phyloP scores from a whole-genome alignment of 2,888 invertebrate genomes.

The Rhingia rostrata region DNA sequence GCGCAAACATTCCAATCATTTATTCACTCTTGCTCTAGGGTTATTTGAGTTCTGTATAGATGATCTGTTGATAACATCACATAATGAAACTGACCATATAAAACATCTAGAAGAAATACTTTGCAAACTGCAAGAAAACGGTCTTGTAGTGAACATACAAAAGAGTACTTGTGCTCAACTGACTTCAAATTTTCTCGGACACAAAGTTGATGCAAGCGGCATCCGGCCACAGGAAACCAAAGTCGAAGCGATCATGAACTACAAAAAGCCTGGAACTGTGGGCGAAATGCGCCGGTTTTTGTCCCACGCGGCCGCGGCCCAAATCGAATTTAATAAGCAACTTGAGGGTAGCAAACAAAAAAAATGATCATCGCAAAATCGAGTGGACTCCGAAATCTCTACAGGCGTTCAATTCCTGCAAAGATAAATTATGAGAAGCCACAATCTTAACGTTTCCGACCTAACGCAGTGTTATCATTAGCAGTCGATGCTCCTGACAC shows the following conservation, averaged over 20 bases:
- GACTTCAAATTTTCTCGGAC: conserved; percentile 63
- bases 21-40: conserved; percentile 55
- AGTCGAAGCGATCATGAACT: conserved; percentile 62
- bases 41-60: conserved; percentile 70
- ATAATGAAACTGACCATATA: conserved; percentile 67
- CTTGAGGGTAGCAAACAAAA: conserved; percentile 38
- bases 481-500: conserved; percentile 5
- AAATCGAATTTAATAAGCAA: conserved; percentile 31
- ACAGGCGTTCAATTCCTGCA: too few species aligned
- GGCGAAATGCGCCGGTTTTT: conserved; percentile 72
- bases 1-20: conserved; percentile 64
- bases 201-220: conserved; percentile 41
- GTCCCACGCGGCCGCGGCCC: conserved; percentile 52
- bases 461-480: neutral
- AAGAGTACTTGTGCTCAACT: conserved; percentile 63
- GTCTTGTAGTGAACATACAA: conserved; percentile 72
- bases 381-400: conserved; percentile 40
- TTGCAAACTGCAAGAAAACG: conserved; percentile 70
- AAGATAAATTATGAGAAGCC: neutral
- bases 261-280: conserved; percentile 53
- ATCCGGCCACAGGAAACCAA: conserved; percentile 54
- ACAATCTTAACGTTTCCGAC: neutral
- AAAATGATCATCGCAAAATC: conserved; percentile 47
- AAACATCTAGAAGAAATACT: conserved; percentile 72
- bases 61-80: conserved; percentile 76